phyloP scores from a whole-genome alignment of 2,797 vertebrate genomes.

The Centroberyx gerrardi region DNA sequence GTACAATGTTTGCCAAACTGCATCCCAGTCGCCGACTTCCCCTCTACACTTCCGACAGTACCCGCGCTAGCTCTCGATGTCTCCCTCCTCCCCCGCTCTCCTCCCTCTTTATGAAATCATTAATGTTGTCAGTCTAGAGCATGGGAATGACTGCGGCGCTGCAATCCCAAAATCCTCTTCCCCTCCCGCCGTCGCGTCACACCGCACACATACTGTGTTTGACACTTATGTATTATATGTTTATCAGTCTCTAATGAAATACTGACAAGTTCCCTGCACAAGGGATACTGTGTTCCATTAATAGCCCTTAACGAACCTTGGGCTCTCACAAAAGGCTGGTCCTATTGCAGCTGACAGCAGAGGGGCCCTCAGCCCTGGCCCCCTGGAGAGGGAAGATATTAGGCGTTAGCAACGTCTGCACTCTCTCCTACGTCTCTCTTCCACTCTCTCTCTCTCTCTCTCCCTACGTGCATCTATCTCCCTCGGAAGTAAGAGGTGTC shows the following conservation, averaged over 20 bases:
- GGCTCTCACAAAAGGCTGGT: slow-evolving; percentile 78
- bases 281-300: slow-evolving; percentile 83
- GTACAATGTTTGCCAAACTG: slow-evolving; percentile 53
- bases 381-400: slow-evolving; percentile 84
- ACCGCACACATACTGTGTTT: slow-evolving; percentile 71
- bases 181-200: slow-evolving; percentile 59
- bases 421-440: slow-evolving; percentile 61
- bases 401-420: slow-evolving; percentile 80
- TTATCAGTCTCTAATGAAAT: slow-evolving; percentile 87
- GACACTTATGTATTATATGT: slow-evolving; percentile 85
- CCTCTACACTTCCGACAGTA: slow-evolving; percentile 25
- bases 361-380: slow-evolving; percentile 74
- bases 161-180: slow-evolving; percentile 76
- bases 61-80: slow-evolving; percentile 45
- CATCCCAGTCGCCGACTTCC: slow-evolving; percentile 40
- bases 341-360: slow-evolving; percentile 83
- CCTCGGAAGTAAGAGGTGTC: slow-evolving; percentile 75
- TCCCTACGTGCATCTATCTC: slow-evolving; percentile 64
- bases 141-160: slow-evolving; percentile 71
- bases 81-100: slow-evolving; percentile 17
- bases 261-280: slow-evolving; percentile 82
- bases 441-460: slow-evolving; percentile 29
- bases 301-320: slow-evolving; percentile 85
- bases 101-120: slow-evolving; percentile 64
- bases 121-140: slow-evolving; percentile 69